A percentile compares a stretch with the other conserved stretches of the same genome.
These are phyloP conservation scores for Nestor notabilis DNA, from an alignment of 2,113 vertebrate species.

Conservation along the genomic window DNA sequence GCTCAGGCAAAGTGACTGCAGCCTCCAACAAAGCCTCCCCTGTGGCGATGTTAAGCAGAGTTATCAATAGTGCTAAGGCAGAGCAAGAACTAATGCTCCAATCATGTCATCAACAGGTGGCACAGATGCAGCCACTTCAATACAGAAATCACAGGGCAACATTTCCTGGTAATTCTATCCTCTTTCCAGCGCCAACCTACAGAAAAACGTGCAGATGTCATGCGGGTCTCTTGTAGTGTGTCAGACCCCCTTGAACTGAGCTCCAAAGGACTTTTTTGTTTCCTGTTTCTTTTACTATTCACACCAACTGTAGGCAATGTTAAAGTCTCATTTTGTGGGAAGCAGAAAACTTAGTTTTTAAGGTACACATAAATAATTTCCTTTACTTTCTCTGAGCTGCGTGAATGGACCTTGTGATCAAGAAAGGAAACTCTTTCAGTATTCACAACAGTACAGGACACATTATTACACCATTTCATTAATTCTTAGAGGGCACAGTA, in stretches of 20 bases:
- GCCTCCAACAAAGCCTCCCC: constrained; percentile 77
- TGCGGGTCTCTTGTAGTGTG: constrained; percentile 40
- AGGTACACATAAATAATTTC: constrained; percentile 41
- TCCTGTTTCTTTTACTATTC: constrained; percentile 56
- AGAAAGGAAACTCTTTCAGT: not conserved
- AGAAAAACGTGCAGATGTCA: constrained; percentile 49
- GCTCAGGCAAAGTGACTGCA: constrained; percentile 78
- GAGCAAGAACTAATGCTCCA: constrained; percentile 76
- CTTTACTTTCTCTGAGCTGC: not conserved
- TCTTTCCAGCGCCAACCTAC: constrained; percentile 55
- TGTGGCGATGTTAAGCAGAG: constrained; percentile 77
- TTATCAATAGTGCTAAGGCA: constrained; percentile 73
- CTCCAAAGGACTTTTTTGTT: constrained; percentile 43
- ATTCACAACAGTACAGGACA: not conserved
- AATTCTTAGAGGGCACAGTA: not conserved
- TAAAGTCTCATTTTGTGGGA: constrained; percentile 35
- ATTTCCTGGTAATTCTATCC: constrained; percentile 70
- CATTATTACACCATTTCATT: not conserved
- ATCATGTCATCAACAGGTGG: constrained; percentile 81
- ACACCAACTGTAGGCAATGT: constrained; percentile 4
- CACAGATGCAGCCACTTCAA: constrained; percentile 73
- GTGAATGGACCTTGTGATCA: not conserved
- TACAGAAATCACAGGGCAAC: constrained; percentile 71
- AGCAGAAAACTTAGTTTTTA: not conserved
- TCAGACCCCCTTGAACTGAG: constrained; percentile 17